Evolutionary conservation across 2,113 vertebrate genomes (phyloP).

Genomic region (Prietella phreatophila): DNA sequence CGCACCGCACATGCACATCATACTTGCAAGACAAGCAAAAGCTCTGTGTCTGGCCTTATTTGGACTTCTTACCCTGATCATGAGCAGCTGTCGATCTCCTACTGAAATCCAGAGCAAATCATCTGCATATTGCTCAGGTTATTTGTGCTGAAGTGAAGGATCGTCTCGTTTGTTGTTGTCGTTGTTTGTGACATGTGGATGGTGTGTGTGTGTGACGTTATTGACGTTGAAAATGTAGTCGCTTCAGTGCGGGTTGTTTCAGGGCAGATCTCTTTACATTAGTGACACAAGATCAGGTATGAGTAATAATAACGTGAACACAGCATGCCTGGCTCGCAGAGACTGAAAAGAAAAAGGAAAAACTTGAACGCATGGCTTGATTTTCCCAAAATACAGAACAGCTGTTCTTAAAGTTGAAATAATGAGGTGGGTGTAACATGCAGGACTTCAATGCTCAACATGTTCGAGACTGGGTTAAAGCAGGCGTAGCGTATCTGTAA

Average conservation of each 20-base stretch:
- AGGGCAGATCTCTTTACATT: not conserved
- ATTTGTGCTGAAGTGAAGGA: not conserved
- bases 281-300: not conserved
- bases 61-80: not conserved
- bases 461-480: not conserved
- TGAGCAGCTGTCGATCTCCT: not conserved
- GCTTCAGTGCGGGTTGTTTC: conserved; percentile 5
- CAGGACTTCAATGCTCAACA: not conserved
- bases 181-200: not conserved
- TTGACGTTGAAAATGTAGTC: not conserved
- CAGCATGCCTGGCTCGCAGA: not conserved
- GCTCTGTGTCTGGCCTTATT: not conserved
- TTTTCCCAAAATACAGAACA: conserved; percentile 24
- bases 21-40: not conserved
- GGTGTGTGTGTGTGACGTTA: not conserved
- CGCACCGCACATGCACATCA: not conserved
- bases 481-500: not conserved
- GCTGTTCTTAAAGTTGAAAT: not conserved
- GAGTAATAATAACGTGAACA: not conserved
- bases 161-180: not conserved
- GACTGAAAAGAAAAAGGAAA: not conserved
- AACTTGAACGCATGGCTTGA: conserved; percentile 13
- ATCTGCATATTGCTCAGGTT: not conserved
- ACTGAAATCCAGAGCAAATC: not conserved
- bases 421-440: not conserved